Evolutionary conservation across 2,888 invertebrate genomes (phyloP).

Genomic region (Protophormia terraenovae): DNA sequence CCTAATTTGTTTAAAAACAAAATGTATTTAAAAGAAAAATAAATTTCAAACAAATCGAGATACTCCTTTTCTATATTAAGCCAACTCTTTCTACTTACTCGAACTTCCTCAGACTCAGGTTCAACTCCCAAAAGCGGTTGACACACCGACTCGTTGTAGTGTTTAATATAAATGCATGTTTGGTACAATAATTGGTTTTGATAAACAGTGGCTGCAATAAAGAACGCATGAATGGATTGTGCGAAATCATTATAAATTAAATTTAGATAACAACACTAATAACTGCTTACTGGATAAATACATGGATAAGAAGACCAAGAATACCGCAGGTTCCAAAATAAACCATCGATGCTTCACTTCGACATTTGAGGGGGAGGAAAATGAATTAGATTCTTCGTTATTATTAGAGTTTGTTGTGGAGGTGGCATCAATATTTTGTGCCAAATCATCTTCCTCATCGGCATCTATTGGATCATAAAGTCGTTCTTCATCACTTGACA

Average conservation of each 20-base stretch:
- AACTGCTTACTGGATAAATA: conserved; percentile 76
- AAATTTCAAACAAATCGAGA: too few relatives aligned
- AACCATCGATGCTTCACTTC: conserved; percentile 72
- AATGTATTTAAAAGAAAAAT: too few relatives aligned
- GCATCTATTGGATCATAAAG: conserved; percentile 68
- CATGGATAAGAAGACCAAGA: conserved; percentile 78
- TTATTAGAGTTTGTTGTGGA: conserved; percentile 24
- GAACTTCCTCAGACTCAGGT: conserved; percentile 83
- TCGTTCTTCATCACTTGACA: conserved; percentile 71
- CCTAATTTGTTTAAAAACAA: too few relatives aligned
- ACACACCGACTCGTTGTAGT: conserved; percentile 84
- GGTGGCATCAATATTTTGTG: conserved; percentile 64
- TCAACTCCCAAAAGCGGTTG: conserved; percentile 76
- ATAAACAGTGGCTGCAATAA: conserved; percentile 81
- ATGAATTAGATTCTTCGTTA: background rate
- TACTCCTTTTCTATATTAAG: too few relatives aligned
- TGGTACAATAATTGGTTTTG: conserved; percentile 87
- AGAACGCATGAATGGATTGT: conserved; percentile 29
- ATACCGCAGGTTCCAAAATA: conserved; percentile 79
- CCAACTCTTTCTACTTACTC: conserved; percentile 74
- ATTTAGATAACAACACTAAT: background rate
- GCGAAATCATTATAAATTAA: background rate
- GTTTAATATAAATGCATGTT: conserved; percentile 85
- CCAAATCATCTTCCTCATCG: conserved; percentile 8
- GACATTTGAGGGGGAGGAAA: background rate